A percentile compares a stretch with the other conserved stretches of the same genome.
Conservation (phyloP, 2,797 vertebrate species). For the Cirrhinus mrigala region DNA sequence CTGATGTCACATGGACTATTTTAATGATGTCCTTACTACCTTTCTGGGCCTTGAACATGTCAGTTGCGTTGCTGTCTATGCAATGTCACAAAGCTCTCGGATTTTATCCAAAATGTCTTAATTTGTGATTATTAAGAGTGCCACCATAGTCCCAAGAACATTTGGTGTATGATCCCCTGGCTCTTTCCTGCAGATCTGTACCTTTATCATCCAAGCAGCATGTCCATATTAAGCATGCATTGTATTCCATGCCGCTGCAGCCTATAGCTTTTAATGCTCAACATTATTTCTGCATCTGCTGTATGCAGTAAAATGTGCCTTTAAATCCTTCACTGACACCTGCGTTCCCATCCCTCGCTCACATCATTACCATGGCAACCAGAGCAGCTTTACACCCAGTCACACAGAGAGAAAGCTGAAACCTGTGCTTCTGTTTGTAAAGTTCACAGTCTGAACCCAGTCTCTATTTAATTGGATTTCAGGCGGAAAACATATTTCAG, state of each 20-base stretch:
- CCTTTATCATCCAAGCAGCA: constrained; percentile 24
- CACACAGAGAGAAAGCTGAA: constrained; percentile 20
- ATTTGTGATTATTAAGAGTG: background rate
- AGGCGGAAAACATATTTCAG: background rate
- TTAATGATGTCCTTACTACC: too few species aligned
- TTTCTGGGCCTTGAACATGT: too few species aligned
- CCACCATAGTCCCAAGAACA: background rate
- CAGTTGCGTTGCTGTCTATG: too few species aligned
- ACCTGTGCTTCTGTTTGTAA: constrained; percentile 34
- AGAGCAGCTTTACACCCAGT: constrained; percentile 40
- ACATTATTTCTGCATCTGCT: constrained; percentile 58
- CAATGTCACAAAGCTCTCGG: too few species aligned
- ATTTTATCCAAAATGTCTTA: too few species aligned
- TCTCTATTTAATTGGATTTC: constrained; percentile 16
- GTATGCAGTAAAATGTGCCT: constrained; percentile 43
- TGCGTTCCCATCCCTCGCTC: constrained; percentile 32
- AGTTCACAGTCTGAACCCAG: constrained; percentile 32
- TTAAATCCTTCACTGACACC: constrained; percentile 54
- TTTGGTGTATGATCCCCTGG: background rate
- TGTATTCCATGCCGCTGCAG: background rate
- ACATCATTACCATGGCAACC: constrained; percentile 52
- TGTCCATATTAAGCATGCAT: constrained; percentile 30
- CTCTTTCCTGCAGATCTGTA: constrained; percentile 9
- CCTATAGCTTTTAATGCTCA: constrained; percentile 39
- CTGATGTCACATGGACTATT: too few species aligned